Conservation (phyloP, 2,888 invertebrate species). For the Lobophora halterata region DNA sequence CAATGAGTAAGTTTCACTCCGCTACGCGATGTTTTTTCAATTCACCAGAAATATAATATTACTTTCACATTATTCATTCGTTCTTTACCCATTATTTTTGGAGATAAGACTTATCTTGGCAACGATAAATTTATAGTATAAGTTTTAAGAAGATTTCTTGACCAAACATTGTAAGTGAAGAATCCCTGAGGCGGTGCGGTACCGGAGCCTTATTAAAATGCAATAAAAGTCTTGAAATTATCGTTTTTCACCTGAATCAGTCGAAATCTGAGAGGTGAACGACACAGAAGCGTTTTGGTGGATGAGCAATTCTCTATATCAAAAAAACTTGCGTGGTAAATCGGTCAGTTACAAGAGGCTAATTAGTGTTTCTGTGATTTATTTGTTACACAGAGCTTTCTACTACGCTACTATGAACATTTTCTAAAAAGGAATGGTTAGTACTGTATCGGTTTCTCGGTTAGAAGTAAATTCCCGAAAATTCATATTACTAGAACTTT, state of each 20-base stretch:
- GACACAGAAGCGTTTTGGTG: conserved; percentile 3
- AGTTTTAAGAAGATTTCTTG: conserved; percentile 21
- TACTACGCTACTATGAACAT: no score
- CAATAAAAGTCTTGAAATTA: conserved; percentile 56
- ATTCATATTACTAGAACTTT: no score
- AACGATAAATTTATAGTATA: conserved; percentile 25
- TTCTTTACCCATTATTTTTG: conserved; percentile 29
- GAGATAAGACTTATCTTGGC: conserved; percentile 41
- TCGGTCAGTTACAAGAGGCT: no score
- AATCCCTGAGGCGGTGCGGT: conserved; percentile 39
- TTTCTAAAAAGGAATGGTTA: no score
- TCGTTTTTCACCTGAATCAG: conserved; percentile 51
- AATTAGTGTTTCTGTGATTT: no score
- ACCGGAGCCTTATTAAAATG: conserved; percentile 50
- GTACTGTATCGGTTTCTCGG: no score
- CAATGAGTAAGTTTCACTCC: not conserved
- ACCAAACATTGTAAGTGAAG: conserved; percentile 40
- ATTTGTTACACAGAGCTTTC: no score
- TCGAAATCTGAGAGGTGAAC: conserved; percentile 28
- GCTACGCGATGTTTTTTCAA: no score
- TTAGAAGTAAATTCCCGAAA: no score
- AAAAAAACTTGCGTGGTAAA: no score
- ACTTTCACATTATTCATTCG: conserved; percentile 11
- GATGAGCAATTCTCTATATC: not conserved
- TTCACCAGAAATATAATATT: no score